Evolutionary conservation across 2,797 vertebrate genomes (phyloP), one percentile per base, ranked within the genome.

Genomic region (Scolopax bukidnonensis): DNA sequence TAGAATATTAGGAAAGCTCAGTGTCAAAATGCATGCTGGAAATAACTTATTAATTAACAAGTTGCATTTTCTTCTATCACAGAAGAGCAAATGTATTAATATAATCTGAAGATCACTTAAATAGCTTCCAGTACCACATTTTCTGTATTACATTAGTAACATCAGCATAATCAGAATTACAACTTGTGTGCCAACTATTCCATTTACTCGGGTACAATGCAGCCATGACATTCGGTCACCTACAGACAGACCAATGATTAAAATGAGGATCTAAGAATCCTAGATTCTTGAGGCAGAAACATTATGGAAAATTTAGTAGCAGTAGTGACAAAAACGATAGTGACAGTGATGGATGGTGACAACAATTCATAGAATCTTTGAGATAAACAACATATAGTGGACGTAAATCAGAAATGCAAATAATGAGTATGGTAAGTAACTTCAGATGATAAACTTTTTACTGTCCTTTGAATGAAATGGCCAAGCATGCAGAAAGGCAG

Each of bases 401-500:
- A 67, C 1, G 19, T 61, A 67, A 96, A 70, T 86, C 51, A 82
- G 83, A 84, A 82, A 86, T 85, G 47, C 67, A 81, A 51, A 85
- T 67, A 77, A 88, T 75, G 89, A 91, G 47, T 87, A 92, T 1
- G 3, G 78, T 84, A 93, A 95, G 88, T 84, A 95, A 89, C 65
- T 90, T 96, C 85, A 74, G 91, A 95, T 67, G 64, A 92, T 61
- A 90, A 94, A 93, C 48, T 82, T 95, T 84, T 78, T 59, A 83
- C 45, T 51, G 74, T 91, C 89, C 87, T 92, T 94, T 68, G 90
- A 96, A 96, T 69, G 75, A 95, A 96, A 97, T 87, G 95, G 91
- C 96, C 96, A 94, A 95, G 89, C 97, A 97, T 96, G 95, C 87
- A 96, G 96, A 97, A 97, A 98, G 97, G 96, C 97, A 98, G 97